Percentiles rank a stretch among this genome's conserved stretches.
Conservation (phyloP, 1,140 invertebrate genomes). For the Drosophila parabipectinata region DNA sequence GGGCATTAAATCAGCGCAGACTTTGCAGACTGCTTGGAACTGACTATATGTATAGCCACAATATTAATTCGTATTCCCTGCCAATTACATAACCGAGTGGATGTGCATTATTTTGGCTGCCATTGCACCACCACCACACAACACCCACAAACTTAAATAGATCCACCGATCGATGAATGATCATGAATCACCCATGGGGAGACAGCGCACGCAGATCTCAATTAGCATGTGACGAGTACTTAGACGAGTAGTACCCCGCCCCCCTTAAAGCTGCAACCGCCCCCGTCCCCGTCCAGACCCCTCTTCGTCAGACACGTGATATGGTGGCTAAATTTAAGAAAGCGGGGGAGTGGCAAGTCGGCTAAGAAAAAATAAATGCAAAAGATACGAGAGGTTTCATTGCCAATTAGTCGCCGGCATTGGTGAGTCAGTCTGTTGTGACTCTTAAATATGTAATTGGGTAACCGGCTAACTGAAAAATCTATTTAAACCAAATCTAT, state of each 20-base stretch:
- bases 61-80: conserved; percentile 20
- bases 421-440: conserved; percentile 55
- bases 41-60: not conserved
- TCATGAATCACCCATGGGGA: conserved; percentile 46
- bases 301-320: conserved; percentile 63
- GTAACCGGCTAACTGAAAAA: conserved; percentile 9
- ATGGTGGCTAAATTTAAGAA: conserved; percentile 73
- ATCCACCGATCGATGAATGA: conserved; percentile 37
- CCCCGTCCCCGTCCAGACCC: not conserved
- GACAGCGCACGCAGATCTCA: conserved; percentile 64
- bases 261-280: conserved; percentile 3
- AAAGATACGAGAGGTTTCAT: conserved; percentile 56
- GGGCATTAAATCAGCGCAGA: conserved; percentile 68
- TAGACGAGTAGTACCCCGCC: conserved; percentile 9
- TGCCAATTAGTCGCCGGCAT: conserved; percentile 66
- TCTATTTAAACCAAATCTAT: conserved; percentile 18
- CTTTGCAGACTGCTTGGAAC: conserved; percentile 49
- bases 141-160: conserved; percentile 31
- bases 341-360: conserved; percentile 42
- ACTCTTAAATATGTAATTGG: conserved; percentile 38
- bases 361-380: not conserved
- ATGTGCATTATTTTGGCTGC: conserved; percentile 5
- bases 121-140: conserved; percentile 13
- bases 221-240: conserved; percentile 69
- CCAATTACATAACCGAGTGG: conserved; percentile 37